A percentile compares a stretch with the other conserved stretches of the same genome.
phyloP scores from a whole-genome alignment of 2,888 invertebrate genomes.

The Drosophila siamana region DNA sequence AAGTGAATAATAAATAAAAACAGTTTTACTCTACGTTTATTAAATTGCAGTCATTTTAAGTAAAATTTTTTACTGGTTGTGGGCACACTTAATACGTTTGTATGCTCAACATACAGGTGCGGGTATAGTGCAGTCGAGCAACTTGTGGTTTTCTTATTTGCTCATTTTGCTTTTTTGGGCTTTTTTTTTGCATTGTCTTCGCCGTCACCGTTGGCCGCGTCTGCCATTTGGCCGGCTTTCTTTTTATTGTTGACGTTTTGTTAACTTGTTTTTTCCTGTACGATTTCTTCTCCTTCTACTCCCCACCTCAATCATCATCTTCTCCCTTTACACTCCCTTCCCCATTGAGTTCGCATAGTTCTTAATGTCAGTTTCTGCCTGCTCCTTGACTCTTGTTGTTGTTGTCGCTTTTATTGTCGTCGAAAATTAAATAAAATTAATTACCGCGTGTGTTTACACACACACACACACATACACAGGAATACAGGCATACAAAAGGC shows the following conservation, averaged over 20 bases:
- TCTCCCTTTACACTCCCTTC: slow-evolving; percentile 13
- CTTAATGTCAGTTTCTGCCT: slow-evolving; percentile 36
- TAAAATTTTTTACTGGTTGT: too few species aligned
- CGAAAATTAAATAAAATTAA: slow-evolving; percentile 80
- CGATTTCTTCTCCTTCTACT: slow-evolving; percentile 5
- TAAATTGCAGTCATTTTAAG: too few species aligned
- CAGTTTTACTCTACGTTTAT: too few species aligned
- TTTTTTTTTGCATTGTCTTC: slow-evolving; percentile 47
- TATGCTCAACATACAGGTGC: neutral
- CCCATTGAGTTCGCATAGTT: slow-evolving; percentile 12
- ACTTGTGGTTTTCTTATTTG: neutral
- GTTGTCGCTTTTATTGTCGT: slow-evolving; percentile 74
- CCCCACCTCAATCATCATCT: neutral
- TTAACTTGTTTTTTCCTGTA: slow-evolving; percentile 80
- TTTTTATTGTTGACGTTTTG: slow-evolving; percentile 72
- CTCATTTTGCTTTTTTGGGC: slow-evolving; percentile 6
- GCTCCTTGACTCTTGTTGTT: slow-evolving; percentile 53
- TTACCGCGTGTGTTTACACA: slow-evolving; percentile 70
- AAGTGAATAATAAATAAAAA: too few species aligned
- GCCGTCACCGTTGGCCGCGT: slow-evolving; percentile 49
- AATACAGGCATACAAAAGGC: slow-evolving; percentile 6
- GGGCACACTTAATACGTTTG: neutral
- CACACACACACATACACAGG: slow-evolving; percentile 15
- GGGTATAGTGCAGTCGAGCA: neutral
- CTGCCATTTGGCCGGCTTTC: slow-evolving; percentile 59